Evolutionary conservation across 2,888 invertebrate species (phyloP).

Genomic region (Bembecia ichneumoniformis): DNA sequence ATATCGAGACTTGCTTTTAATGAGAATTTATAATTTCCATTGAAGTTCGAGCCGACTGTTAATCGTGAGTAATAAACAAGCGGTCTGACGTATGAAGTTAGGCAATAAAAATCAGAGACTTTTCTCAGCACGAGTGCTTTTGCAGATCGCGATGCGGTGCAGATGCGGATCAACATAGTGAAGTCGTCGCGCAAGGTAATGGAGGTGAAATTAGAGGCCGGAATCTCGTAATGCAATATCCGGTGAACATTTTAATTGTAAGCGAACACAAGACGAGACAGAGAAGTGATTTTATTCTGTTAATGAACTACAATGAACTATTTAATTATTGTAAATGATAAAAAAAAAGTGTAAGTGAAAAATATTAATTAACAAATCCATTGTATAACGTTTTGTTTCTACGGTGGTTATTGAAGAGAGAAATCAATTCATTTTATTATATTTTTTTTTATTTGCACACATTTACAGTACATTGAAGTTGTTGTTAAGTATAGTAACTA

Average conservation of each 20-base stretch:
- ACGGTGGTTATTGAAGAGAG: too few relatives aligned
- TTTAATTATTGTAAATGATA: constrained; percentile 25
- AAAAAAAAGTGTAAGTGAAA: constrained; percentile 59
- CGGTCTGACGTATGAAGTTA: too few relatives aligned
- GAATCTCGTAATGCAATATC: constrained; percentile 66
- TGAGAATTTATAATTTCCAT: background rate
- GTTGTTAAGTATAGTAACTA: constrained; percentile 22
- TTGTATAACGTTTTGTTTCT: too few relatives aligned
- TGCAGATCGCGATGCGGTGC: constrained; percentile 96
- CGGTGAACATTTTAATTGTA: constrained; percentile 30
- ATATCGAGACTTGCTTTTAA: too few relatives aligned
- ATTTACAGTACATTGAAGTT: constrained; percentile 40
- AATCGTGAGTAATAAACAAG: too few relatives aligned
- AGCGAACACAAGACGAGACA: constrained; percentile 53
- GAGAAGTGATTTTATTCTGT: constrained; percentile 72
- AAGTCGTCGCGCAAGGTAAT: constrained; percentile 64
- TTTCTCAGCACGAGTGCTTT: constrained; percentile 12
- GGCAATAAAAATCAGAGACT: too few relatives aligned
- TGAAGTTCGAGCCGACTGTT: too few relatives aligned
- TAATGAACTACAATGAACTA: constrained; percentile 51
- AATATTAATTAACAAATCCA: constrained; percentile 38
- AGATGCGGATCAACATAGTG: constrained; percentile 83
- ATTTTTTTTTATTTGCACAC: constrained; percentile 45
- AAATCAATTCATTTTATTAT: constrained; percentile 48
- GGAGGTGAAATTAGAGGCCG: constrained; percentile 65